These are phyloP conservation scores for Drosophila basisetae DNA, from an alignment of 2,888 invertebrate species.

Conservation along the genomic window DNA sequence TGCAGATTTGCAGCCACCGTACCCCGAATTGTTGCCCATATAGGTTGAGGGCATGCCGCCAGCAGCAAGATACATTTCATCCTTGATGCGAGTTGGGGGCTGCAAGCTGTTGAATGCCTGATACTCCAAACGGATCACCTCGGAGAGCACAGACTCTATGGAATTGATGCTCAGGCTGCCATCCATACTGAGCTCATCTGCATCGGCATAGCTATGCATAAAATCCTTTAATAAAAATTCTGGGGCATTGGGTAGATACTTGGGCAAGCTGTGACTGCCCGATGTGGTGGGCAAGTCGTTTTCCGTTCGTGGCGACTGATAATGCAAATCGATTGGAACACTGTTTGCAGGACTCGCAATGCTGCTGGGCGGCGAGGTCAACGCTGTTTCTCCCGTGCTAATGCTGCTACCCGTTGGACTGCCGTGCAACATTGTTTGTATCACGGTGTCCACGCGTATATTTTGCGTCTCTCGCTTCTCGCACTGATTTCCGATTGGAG, in stretches of 20 bases:
- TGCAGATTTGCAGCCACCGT: conserved; percentile 50
- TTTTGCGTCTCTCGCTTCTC: conserved; percentile 39
- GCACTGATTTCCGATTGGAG: conserved; percentile 7
- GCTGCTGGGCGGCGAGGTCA: conserved; percentile 54
- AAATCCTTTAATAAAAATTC: conserved; percentile 76
- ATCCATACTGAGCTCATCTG: conserved; percentile 57
- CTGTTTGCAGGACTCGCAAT: conserved; percentile 50
- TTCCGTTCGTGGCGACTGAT: conserved; percentile 59
- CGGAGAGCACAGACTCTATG: conserved; percentile 93
- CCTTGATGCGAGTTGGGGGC: conserved; percentile 68
- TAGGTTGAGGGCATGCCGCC: conserved; percentile 41
- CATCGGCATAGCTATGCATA: conserved; percentile 61
- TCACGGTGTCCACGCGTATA: conserved; percentile 65
- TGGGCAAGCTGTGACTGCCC: conserved; percentile 46
- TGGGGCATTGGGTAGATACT: conserved; percentile 58
- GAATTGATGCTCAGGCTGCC: conserved; percentile 85
- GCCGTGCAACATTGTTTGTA: conserved; percentile 73
- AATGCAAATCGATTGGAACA: conserved; percentile 64
- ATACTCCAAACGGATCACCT: conserved; percentile 94
- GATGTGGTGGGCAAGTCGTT: conserved; percentile 74
- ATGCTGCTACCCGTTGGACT: conserved; percentile 55
- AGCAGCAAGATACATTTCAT: conserved; percentile 69
- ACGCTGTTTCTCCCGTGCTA: conserved; percentile 36
- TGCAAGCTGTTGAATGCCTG: conserved; percentile 86
- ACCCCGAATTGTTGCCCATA: conserved; percentile 25